Base-by-base conservation (phyloP, 2,113 vertebrate species). In the Nibea coibor region DNA sequence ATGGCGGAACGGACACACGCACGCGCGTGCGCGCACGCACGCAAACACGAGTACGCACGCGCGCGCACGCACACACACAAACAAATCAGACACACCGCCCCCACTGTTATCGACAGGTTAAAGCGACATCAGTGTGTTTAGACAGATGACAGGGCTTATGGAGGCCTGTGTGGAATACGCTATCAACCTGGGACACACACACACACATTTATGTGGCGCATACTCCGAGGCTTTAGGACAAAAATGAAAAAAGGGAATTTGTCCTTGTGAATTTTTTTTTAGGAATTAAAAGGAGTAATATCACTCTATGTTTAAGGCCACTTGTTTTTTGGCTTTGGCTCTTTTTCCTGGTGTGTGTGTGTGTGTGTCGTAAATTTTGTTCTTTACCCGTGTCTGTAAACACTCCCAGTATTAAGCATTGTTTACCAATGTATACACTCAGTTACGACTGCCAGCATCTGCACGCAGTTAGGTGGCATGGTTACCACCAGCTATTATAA, bases 391-490 rank as follows among this genome's bases (percentile, higher is more conserved):
- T 81, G 72, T 82, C 54, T 77, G 80, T 85, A 86, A 87, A 90
- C 79, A 64, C 58, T 86, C 53, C 68, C 74, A 56, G 75, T 80
- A 82, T 86, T 81, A 81, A 84, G 83, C 89, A 83, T 88, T 93
- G 91, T 93, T 92, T 91, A 90, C 89, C 82, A 81, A 64, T 83
- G 85, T 82, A 84, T 89, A 75, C 72, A 48, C 86, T 88, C 72
- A 26, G 85, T 89, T 90, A 87, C 83, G 54, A 90, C 80, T 75
- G 69, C 79, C 82, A 81, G 83, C 96, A 97, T 96, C 96, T 96
- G 96, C 94, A 95, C 92, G 62, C 83, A 93, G 82, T 93, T 93
- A 80, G 89, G 84, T 92, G 87, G 91, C 91, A 87, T 93, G 87
- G 90, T 94, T 89, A 93, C 91, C 90, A 88, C 88, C 82, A 88